A percentile compares a stretch with the other conserved stretches of the same genome.
Evolutionary conservation across 2,888 invertebrate species (phyloP).

Genomic region (Formica aserva): DNA sequence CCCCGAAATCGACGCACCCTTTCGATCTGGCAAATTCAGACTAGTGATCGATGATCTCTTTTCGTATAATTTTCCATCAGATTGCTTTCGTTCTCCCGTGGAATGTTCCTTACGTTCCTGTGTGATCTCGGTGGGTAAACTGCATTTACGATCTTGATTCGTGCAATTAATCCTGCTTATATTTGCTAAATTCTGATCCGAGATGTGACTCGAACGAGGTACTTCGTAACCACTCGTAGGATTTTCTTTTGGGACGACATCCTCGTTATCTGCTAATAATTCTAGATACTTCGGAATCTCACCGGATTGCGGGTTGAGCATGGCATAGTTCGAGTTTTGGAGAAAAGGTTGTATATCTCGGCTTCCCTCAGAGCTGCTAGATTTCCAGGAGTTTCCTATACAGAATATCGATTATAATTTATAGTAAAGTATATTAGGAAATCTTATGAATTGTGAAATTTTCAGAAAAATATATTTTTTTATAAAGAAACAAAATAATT

Average conservation of each 20-base stretch:
- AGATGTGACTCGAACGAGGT: constrained; percentile 86
- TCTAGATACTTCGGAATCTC: constrained; percentile 89
- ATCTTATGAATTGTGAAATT: neutral
- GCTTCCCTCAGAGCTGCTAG: constrained; percentile 86
- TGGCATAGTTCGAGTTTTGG: constrained; percentile 80
- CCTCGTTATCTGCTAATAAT: constrained; percentile 88
- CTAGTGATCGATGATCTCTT: constrained; percentile 80
- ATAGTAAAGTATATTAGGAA: neutral
- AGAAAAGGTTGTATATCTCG: constrained; percentile 86
- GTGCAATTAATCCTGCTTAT: constrained; percentile 47
- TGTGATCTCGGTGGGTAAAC: constrained; percentile 47
- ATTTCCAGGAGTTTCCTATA: constrained; percentile 86
- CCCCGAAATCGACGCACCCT: constrained; percentile 75
- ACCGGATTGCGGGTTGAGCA: constrained; percentile 68
- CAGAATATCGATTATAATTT: constrained; percentile 6
- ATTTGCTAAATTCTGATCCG: constrained; percentile 67
- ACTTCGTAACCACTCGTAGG: constrained; percentile 89
- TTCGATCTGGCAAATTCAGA: constrained; percentile 78
- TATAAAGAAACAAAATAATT: neutral
- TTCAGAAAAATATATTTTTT: constrained; percentile 1
- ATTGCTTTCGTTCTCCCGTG: constrained; percentile 58
- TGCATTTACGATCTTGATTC: constrained; percentile 53
- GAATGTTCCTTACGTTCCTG: constrained; percentile 61
- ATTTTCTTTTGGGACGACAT: constrained; percentile 80
- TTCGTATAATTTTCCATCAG: constrained; percentile 63